Evolutionary conservation across 1,140 invertebrate species (phyloP).

Genomic region (Solenopsis invicta): DNA sequence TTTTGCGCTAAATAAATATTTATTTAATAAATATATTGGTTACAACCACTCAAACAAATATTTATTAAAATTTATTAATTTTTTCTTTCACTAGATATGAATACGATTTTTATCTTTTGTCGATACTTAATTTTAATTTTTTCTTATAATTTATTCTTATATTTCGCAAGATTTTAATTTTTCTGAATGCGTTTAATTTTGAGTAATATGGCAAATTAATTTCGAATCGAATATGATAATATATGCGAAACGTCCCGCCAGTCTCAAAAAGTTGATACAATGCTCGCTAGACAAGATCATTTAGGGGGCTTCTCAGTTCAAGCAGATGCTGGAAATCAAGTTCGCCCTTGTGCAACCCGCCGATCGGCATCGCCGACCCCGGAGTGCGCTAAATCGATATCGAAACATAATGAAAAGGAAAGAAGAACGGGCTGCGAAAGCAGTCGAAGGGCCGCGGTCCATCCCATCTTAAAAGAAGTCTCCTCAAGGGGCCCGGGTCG

Average conservation of each 20-base stretch:
- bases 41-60: too few relatives aligned
- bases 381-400: slow-evolving; percentile 76
- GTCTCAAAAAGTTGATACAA: slow-evolving; percentile 8
- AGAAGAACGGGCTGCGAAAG: slow-evolving; percentile 68
- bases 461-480: slow-evolving; percentile 63
- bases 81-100: background rate
- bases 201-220: background rate
- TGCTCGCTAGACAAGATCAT: slow-evolving; percentile 31
- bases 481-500: slow-evolving; percentile 65
- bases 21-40: too few relatives aligned
- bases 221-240: background rate
- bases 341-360: slow-evolving; percentile 75
- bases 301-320: slow-evolving; percentile 59
- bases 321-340: slow-evolving; percentile 84
- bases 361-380: slow-evolving; percentile 77
- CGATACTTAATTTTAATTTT: background rate
- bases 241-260: slow-evolving; percentile 3
- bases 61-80: too few relatives aligned
- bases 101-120: background rate
- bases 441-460: slow-evolving; percentile 62
- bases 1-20: too few relatives aligned
- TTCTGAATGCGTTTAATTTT: background rate
- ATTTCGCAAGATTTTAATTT: background rate
- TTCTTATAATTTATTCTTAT: background rate
- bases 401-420: slow-evolving; percentile 77